Conservation (phyloP, 2,888 invertebrate species). For the Tetranychus truncatus region DNA sequence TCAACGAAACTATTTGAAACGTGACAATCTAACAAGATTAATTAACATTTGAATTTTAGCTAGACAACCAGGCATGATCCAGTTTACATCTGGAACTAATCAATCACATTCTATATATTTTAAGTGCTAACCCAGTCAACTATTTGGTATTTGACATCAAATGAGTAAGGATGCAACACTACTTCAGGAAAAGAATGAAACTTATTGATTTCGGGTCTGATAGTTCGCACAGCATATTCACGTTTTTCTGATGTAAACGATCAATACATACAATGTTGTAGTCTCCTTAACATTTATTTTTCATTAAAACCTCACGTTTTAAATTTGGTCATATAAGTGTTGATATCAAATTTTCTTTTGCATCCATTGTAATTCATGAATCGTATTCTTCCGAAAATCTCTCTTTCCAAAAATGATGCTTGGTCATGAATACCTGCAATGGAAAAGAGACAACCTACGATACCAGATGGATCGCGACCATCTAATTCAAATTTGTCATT, state of each 20-base stretch:
- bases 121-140: conserved; percentile 51
- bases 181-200: conserved; percentile 66
- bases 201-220: conserved; percentile 54
- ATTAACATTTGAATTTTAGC: conserved; percentile 48
- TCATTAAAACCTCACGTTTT: neutral
- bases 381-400: conserved; percentile 71
- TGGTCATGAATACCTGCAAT: conserved; percentile 79
- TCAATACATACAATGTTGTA: conserved; percentile 74
- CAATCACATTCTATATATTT: conserved; percentile 44
- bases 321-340: neutral
- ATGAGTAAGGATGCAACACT: conserved; percentile 46
- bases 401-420: conserved; percentile 61
- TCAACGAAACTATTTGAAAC: too few relatives aligned
- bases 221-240: conserved; percentile 70
- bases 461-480: conserved; percentile 73
- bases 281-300: conserved; percentile 40
- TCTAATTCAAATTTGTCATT: conserved; percentile 75
- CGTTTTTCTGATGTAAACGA: conserved; percentile 66
- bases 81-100: conserved; percentile 51
- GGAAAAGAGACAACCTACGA: conserved; percentile 88
- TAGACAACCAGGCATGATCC: conserved; percentile 56
- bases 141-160: conserved; percentile 37
- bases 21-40: conserved; percentile 40
- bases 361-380: conserved; percentile 82
- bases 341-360: conserved; percentile 62